Percentiles rank a stretch among this genome's conserved stretches.
These are phyloP conservation scores for Allygus modestus DNA, from an alignment of 2,888 invertebrate genomes.

Conservation along the genomic window DNA sequence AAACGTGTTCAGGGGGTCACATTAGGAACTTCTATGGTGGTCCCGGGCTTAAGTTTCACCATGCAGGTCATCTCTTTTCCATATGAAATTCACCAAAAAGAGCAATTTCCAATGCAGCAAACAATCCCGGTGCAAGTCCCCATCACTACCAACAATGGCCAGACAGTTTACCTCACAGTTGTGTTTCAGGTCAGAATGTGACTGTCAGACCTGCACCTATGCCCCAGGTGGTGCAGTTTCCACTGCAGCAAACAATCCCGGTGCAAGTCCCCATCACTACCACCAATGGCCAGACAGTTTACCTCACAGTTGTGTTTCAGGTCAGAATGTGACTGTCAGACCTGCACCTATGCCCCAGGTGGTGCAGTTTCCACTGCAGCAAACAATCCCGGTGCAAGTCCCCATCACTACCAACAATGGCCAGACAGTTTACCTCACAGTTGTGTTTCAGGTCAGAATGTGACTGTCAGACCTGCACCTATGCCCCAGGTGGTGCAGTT, in stretches of 20 bases:
- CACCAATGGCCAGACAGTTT: constrained; percentile 94
- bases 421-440: constrained; percentile 91
- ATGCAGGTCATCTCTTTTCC: too few species aligned
- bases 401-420: constrained; percentile 92
- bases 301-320: constrained; percentile 91
- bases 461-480: constrained; percentile 82
- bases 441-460: constrained; percentile 80
- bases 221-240: constrained; percentile 81
- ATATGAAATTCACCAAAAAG: constrained; percentile 77
- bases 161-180: constrained; percentile 97
- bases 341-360: constrained; percentile 78
- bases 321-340: constrained; percentile 85
- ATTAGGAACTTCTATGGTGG: too few species aligned
- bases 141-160: constrained; percentile 90
- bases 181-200: constrained; percentile 83
- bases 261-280: constrained; percentile 94
- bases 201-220: constrained; percentile 81
- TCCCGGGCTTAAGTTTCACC: too few species aligned
- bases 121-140: constrained; percentile 95
- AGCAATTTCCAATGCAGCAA: constrained; percentile 83
- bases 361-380: constrained; percentile 82
- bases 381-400: constrained; percentile 93
- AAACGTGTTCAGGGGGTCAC: too few species aligned
- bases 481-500: constrained; percentile 80
- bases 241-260: constrained; percentile 86